Percentiles rank a stretch among this genome's conserved stretches.
These are phyloP conservation scores for Hippocampus abdominalis DNA, from an alignment of 2,113 vertebrate species.

Conservation along the genomic window DNA sequence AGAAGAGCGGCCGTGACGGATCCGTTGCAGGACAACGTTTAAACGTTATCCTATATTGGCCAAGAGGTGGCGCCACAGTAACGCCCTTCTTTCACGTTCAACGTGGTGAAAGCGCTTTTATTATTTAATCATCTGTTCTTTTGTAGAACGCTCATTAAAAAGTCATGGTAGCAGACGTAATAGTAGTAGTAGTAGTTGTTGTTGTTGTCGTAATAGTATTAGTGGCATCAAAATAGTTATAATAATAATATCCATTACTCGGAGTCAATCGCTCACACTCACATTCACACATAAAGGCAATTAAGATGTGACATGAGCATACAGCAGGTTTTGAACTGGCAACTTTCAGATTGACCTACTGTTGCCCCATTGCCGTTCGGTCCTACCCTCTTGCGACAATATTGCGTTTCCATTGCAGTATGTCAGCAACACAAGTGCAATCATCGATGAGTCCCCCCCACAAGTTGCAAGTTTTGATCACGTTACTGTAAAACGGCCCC, in stretches of 20 bases:
- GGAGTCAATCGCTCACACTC: not conserved
- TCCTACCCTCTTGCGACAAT: not conserved
- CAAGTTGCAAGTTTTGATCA: not conserved
- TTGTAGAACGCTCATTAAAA: not conserved
- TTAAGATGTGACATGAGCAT: not conserved
- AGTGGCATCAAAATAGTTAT: too few species aligned
- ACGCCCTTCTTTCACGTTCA: too few species aligned
- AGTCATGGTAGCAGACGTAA: not conserved
- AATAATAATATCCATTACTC: not conserved
- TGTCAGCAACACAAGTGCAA: not conserved
- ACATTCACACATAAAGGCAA: not conserved
- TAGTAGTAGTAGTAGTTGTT: too few species aligned
- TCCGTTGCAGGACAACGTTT: not conserved
- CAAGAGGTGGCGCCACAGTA: constrained; percentile 50
- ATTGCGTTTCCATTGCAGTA: not conserved
- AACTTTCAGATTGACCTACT: too few species aligned
- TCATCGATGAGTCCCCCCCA: not conserved
- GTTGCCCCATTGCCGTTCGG: too few species aligned
- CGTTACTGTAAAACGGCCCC: not conserved
- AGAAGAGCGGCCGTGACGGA: not conserved
- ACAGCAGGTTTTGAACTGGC: not conserved
- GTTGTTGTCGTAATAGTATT: too few species aligned
- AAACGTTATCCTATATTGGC: not conserved
- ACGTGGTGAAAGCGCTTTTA: not conserved
- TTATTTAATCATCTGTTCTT: not conserved